Evolutionary conservation across 2,888 invertebrate species (phyloP).

Genomic region (Phengaris alcon): DNA sequence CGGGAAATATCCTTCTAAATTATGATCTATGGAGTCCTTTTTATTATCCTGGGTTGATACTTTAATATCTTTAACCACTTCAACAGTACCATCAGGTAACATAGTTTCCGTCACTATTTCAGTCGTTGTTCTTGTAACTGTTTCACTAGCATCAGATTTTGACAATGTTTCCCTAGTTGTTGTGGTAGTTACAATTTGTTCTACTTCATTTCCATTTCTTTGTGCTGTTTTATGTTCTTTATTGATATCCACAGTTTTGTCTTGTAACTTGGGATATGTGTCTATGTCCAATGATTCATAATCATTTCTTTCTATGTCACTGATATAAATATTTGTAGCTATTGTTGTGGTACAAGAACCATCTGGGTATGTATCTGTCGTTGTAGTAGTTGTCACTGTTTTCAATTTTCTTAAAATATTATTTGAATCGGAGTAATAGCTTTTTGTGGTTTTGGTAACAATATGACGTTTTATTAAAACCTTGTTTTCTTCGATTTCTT

Average conservation of each 20-base stretch:
- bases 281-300: conserved; percentile 45
- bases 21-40: conserved; percentile 55
- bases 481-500: conserved; percentile 51
- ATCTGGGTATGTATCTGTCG: conserved; percentile 65
- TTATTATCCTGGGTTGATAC: conserved; percentile 63
- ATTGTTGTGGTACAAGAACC: conserved; percentile 56
- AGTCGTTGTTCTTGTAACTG: conserved; percentile 61
- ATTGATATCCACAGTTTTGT: conserved; percentile 56
- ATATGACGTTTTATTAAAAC: conserved; percentile 52
- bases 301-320: conserved; percentile 52
- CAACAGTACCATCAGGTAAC: conserved; percentile 58
- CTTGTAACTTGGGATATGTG: conserved; percentile 51
- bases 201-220: conserved; percentile 54
- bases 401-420: conserved; percentile 54
- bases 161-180: conserved; percentile 63
- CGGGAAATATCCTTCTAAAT: conserved; percentile 53
- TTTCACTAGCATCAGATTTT: conserved; percentile 50
- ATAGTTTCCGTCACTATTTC: conserved; percentile 62
- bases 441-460: conserved; percentile 54
- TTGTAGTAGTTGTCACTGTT: conserved; percentile 56
- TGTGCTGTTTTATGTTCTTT: conserved; percentile 51
- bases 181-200: conserved; percentile 62
- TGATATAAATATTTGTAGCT: conserved; percentile 59
- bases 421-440: conserved; percentile 50
- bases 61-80: conserved; percentile 59